Evolutionary conservation across 1,140 invertebrate species (phyloP).

Genomic region (Helicoverpa armigera): DNA sequence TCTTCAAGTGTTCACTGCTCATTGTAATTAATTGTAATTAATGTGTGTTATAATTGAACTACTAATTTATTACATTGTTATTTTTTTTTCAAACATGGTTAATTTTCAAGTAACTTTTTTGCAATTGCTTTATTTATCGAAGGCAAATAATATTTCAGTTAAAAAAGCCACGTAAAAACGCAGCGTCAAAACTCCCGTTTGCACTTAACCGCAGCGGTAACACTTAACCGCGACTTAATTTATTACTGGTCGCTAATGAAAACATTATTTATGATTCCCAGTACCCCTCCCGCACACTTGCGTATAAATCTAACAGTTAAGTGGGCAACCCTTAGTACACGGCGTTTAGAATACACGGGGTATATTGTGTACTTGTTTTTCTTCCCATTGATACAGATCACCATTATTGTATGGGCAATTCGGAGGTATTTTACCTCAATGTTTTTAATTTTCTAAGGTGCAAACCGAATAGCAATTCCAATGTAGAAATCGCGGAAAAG

Average conservation of each 20-base stretch:
- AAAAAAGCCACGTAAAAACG: not conserved
- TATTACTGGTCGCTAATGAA: slow-evolving; percentile 62
- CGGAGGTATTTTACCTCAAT: too few relatives aligned
- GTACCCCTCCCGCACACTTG: not conserved
- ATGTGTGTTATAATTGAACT: not conserved
- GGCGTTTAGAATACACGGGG: not conserved
- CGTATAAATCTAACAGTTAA: slow-evolving; percentile 28
- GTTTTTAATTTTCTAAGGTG: too few relatives aligned
- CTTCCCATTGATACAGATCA: too few relatives aligned
- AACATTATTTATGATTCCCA: slow-evolving; percentile 60
- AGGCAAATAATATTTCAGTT: too few relatives aligned
- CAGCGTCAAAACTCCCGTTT: slow-evolving; percentile 33
- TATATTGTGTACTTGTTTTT: not conserved
- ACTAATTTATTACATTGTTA: too few relatives aligned
- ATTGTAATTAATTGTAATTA: not conserved
- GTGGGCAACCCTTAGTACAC: slow-evolving; percentile 4
- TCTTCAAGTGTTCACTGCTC: not conserved
- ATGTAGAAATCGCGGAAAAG: too few relatives aligned
- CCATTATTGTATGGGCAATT: too few relatives aligned
- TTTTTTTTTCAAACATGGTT: too few relatives aligned
- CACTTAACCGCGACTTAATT: slow-evolving; percentile 48
- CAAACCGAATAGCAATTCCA: too few relatives aligned
- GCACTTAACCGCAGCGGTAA: not conserved
- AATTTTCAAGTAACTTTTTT: too few relatives aligned
- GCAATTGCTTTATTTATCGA: too few relatives aligned